Conservation (phyloP, 2,797 vertebrate species). For the Poeciliopsis paucimaculata region DNA sequence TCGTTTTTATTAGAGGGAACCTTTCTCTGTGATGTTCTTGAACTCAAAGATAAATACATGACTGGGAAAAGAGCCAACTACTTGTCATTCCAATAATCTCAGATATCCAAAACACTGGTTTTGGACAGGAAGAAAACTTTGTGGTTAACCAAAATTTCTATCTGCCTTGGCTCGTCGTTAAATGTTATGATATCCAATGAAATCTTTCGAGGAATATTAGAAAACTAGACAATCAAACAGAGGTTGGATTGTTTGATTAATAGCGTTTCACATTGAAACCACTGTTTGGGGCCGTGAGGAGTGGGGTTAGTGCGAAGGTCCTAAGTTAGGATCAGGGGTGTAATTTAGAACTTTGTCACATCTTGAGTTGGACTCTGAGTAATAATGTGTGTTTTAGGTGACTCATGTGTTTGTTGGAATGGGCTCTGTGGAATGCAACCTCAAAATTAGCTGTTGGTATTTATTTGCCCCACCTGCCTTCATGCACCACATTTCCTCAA, state of each 20-base stretch:
- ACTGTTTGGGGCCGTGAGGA: constrained; percentile 8
- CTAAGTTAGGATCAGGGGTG: constrained; percentile 14
- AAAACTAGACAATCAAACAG: background rate
- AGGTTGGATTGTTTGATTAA: background rate
- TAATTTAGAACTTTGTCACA: constrained; percentile 36
- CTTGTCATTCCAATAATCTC: background rate
- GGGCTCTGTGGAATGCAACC: constrained; percentile 28
- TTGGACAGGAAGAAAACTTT: background rate
- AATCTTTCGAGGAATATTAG: background rate
- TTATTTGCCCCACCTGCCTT: constrained; percentile 21
- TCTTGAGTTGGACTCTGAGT: constrained; percentile 63
- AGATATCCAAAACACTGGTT: background rate
- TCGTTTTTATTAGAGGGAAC: background rate
- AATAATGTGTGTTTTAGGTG: constrained; percentile 58
- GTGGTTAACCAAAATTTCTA: background rate
- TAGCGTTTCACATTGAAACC: background rate
- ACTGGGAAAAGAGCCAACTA: background rate
- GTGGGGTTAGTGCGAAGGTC: too few relatives aligned
- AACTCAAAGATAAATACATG: background rate
- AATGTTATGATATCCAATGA: background rate
- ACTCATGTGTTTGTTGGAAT: constrained; percentile 75
- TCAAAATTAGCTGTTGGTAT: constrained; percentile 38
- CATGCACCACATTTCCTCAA: constrained; percentile 3
- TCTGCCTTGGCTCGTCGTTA: background rate
- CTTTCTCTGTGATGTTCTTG: background rate